Base-by-base conservation (phyloP, 1,140 invertebrate species). In the Drosophila kanapiae region DNA sequence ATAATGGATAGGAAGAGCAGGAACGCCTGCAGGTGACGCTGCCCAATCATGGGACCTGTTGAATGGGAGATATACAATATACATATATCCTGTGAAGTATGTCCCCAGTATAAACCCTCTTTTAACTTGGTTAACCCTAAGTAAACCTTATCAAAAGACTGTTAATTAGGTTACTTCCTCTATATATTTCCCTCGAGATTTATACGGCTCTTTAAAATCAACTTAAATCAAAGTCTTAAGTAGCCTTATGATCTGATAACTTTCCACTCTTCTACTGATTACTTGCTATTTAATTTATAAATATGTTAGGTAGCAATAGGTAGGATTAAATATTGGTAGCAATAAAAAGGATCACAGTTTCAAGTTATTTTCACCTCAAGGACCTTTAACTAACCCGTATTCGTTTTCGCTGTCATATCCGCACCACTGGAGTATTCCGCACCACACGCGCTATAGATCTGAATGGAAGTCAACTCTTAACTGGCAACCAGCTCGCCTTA, bases 1-100 rank as follows among this genome's bases (percentile, higher is more conserved):
- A 82, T 70, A 63, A 92, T 92, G 8, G 77, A 75, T 0, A 81
- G 23, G n/a, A 92, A 92, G n/a, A 92, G 67, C 27, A 92, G 35
- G 16, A 92, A 64, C 0, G 75, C 38, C 42, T 92, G 91, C 18
- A 91, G n/a, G 68, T 92, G 91, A 1, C 91, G 80, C 33, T 90
- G 86, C 35, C 91, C 91, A 16, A 92, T 31, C 2, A 37, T 7
- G 23, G 91, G 88, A 23, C 85, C 91, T 92, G 14, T n/a, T 14
- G 31, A 14, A 43, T 10, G 0, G 16, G 4, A 40, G 49, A 33
- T 8, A 42, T 40, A n/a, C 1, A 23, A 31, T 31, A 31, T 31
- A 31, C 5, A 23, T 23, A 5, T 27, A 37, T 10, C 14, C 8
- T 13, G 4, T 42, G 7, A n/a, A 63, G 49, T 42, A 42, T 4